Conservation (phyloP, 2,888 invertebrate genomes). For the Scotopteryx bipunctaria region DNA sequence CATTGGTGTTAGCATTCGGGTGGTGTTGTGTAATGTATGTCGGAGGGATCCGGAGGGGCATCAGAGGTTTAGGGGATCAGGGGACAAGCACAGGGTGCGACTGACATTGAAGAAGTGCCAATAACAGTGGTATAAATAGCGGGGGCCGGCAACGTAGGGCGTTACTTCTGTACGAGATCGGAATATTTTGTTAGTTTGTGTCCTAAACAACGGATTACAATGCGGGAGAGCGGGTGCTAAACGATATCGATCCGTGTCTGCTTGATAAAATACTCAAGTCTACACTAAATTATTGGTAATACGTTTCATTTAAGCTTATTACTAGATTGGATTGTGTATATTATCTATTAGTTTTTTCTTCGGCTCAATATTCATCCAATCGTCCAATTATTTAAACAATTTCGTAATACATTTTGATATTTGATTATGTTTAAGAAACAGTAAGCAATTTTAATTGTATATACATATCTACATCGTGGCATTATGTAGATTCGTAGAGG, state of each 20-base stretch:
- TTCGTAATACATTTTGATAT: no score
- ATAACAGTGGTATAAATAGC: constrained; percentile 83
- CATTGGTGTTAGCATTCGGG: constrained; percentile 74
- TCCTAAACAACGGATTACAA: constrained; percentile 81
- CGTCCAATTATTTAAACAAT: no score
- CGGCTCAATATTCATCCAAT: no score
- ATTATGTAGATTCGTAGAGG: no score
- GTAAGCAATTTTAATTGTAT: no score
- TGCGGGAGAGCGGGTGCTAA: constrained; percentile 68
- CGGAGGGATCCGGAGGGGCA: constrained; percentile 62
- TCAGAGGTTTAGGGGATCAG: constrained; percentile 66
- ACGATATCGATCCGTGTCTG: constrained; percentile 64
- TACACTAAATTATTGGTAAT: constrained; percentile 58
- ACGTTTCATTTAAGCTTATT: constrained; percentile 38
- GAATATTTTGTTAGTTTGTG: constrained; percentile 77
- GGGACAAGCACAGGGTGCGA: constrained; percentile 79
- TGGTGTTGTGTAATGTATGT: constrained; percentile 77
- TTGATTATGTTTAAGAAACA: no score
- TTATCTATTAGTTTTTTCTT: no score
- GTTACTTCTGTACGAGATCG: constrained; percentile 80
- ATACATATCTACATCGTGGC: no score
- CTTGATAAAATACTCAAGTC: constrained; percentile 71
- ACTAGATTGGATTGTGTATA: constrained; percentile 1
- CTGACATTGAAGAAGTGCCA: constrained; percentile 85
- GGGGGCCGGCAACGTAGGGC: constrained; percentile 75